Evolutionary conservation across 2,113 vertebrate species (phyloP), one percentile per base, ranked within the genome.

Genomic region (Hemiscyllium ocellatum): DNA sequence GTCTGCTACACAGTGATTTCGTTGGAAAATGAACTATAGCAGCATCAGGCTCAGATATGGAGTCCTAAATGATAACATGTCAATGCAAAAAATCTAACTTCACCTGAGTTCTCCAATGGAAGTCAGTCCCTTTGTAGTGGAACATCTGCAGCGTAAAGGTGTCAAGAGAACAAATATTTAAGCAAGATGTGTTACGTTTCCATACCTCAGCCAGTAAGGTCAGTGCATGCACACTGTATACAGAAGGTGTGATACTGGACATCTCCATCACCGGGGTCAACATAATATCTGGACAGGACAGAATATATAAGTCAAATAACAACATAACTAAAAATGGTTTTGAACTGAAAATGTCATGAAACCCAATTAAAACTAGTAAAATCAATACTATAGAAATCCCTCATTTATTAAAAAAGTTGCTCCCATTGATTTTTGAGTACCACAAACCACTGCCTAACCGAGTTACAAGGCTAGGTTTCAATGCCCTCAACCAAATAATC

Each of bases 171-270:
- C 37, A 83, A 90, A 90, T 19, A 66, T 8, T 65, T 8, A 70
- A 90, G 29, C 26, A 95, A 68, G 56, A 50, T 52, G 69, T 24
- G 42, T 24, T 56, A 22, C 66, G 65, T 70, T 47, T 42, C 80
- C 94, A 98, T 99, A 99, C 99, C 98, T 99, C 99, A 80, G 99
- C 98, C 96, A 99, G 97, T 96, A 99, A 97, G 0, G 98, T 99
- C 97, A 99, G 96, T 26, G 99, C 99, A 96, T 99, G 99, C 96
- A 99, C 99, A 96, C 99, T 99, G 97, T 99, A 99, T 68, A 99
- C 98, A 94, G 99, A 99, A 89, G 99, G 99, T 97, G 99, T 99
- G 96, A 99, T 98, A 97, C 97, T 98, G 97, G 99, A 99, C 33
- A 98, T 98, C 98, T 99, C 99, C 98, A 98, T 98, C 97, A 99